Conservation (phyloP, 1,140 invertebrate genomes). For the Chironomus tepperi region DNA sequence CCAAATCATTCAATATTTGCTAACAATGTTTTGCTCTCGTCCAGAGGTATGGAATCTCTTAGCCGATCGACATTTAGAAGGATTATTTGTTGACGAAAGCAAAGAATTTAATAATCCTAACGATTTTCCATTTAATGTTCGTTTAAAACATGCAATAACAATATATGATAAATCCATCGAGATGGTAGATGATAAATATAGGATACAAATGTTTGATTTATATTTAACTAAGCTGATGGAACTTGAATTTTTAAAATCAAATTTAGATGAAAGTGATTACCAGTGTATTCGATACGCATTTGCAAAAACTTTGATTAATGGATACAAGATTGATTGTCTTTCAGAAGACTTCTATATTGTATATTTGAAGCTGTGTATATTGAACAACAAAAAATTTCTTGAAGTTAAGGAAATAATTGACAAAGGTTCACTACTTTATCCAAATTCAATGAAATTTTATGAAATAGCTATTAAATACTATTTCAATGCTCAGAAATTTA, state of each 20-base stretch:
- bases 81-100: neutral
- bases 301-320: neutral
- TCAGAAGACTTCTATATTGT: neutral
- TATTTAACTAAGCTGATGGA: neutral
- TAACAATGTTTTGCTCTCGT: neutral
- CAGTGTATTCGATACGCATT: neutral
- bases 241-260: neutral
- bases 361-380: neutral
- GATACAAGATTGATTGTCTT: neutral
- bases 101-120: neutral
- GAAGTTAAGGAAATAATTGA: neutral
- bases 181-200: neutral
- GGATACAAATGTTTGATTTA: neutral
- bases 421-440: neutral
- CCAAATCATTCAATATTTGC: neutral
- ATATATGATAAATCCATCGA: neutral
- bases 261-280: neutral
- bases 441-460: neutral
- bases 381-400: neutral
- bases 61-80: neutral
- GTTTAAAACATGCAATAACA: neutral
- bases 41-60: neutral
- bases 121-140: neutral
- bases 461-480: neutral
- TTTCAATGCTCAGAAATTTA: neutral